Conservation (phyloP, 2,888 invertebrate genomes). For the Melangyna quadrimaculata region DNA sequence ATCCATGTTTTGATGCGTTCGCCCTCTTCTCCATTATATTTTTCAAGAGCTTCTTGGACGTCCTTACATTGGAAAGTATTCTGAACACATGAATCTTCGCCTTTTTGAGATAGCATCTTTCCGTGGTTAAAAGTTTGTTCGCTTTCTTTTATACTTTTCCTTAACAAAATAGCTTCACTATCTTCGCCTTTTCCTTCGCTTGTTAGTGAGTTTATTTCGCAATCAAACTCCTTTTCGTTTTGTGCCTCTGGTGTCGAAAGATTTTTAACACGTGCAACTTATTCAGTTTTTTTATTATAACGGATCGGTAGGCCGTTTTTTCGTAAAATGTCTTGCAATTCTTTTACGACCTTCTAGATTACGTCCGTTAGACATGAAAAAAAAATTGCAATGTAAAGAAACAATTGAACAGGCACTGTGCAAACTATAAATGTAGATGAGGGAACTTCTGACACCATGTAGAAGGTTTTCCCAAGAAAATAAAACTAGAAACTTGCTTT, state of each 20-base stretch:
- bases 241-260: neutral
- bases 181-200: slow-evolving; percentile 15
- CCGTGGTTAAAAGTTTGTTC: neutral
- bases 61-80: slow-evolving; percentile 24
- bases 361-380: slow-evolving; percentile 1
- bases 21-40: slow-evolving; percentile 35
- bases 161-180: slow-evolving; percentile 5
- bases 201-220: neutral
- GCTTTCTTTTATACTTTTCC: neutral
- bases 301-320: slow-evolving; percentile 15
- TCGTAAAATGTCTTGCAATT: slow-evolving; percentile 20
- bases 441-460: slow-evolving; percentile 30
- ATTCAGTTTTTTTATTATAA: slow-evolving; percentile 6
- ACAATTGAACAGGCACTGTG: neutral
- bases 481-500: too few species aligned
- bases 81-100: neutral
- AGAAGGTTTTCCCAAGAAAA: too few species aligned
- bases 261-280: slow-evolving; percentile 15
- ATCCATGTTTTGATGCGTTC: slow-evolving; percentile 40
- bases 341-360: too few species aligned
- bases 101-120: neutral
- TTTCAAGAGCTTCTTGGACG: slow-evolving; percentile 40
- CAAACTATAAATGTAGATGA: neutral
- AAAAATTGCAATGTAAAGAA: slow-evolving; percentile 5
- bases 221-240: neutral